Evolutionary conservation across 2,113 vertebrate genomes (phyloP), one percentile per base, ranked within the genome.

Genomic region (Xenotilapia leptura): DNA sequence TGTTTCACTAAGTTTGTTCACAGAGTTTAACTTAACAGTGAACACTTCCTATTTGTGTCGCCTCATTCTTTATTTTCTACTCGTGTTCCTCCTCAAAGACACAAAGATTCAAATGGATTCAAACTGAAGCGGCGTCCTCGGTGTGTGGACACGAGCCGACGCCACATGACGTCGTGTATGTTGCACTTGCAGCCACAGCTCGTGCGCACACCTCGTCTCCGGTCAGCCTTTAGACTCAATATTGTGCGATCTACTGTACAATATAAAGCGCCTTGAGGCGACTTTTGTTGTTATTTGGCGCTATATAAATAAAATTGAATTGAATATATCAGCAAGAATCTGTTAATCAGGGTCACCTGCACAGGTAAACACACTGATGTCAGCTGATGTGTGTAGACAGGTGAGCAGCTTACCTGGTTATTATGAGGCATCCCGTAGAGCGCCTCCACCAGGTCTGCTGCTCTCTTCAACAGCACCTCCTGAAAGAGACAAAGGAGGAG

Each of bases 401-500:
- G n/a, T 40, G 31, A 6, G 26, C 15, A 40, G 55, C 23, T 93
- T 95, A 99, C 98, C 98, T 99, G 98, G 96, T 99, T 99, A 96
- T 98, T 98, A 49, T 98, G 98, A 62, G 98, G 98, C 98, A 99
- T 99, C 87, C 98, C 98, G 1, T 99, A 99, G 26, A 99, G 96
- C 79, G 98, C 98, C 96, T 99, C 98, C 77, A 99, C 98, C 82
- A 99, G 97, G 95, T 99, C 98, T 9, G 98, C 98, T 9, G 98
- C 98, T 96, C 98, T 96, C 96, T 99, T 99, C 93, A 99, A 95
- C 93, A 99, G 91, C 88, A 99, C 98, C 96, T 99, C 98, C 98
- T 99, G 89, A 12, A 90, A 45, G 2, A 68, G 6, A 38, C 60
- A n/a, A 17, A 36, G 5, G 58, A 26, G 31, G 47, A 83, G 15